Evolutionary conservation across 1,140 invertebrate species (phyloP).

Genomic region (Homarus americanus): DNA sequence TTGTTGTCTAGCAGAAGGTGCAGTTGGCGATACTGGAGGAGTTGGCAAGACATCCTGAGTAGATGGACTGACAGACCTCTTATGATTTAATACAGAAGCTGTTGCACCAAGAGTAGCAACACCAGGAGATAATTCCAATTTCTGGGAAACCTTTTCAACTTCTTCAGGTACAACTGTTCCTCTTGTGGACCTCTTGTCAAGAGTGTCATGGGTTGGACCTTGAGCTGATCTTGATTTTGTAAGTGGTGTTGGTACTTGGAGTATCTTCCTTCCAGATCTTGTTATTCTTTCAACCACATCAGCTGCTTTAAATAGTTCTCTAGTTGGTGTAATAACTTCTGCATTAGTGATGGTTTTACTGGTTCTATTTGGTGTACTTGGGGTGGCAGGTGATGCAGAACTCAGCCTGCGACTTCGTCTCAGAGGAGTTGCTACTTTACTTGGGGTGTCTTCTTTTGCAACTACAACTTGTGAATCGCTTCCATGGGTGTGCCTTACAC

Average conservation of each 20-base stretch:
- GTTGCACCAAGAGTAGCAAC: neutral
- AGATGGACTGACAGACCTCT: neutral
- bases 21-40: slow-evolving; percentile 3
- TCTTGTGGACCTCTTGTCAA: slow-evolving; percentile 6
- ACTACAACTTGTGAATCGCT: neutral
- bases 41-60: neutral
- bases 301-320: neutral
- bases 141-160: slow-evolving; percentile 27
- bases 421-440: neutral
- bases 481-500: neutral
- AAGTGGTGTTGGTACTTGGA: slow-evolving; percentile 27
- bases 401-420: slow-evolving; percentile 13
- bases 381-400: neutral
- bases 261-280: slow-evolving; percentile 46
- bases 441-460: neutral
- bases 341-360: neutral
- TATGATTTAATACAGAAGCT: neutral
- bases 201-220: neutral
- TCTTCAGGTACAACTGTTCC: slow-evolving; percentile 7
- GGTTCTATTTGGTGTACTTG: slow-evolving; percentile 26
- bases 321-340: neutral
- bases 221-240: slow-evolving; percentile 7
- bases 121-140: slow-evolving; percentile 14
- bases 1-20: neutral
- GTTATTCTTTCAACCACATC: slow-evolving; percentile 6